Conservation (phyloP, 35 echinoderm and acorn worm genomes). For the Apostichopus japonicus region DNA sequence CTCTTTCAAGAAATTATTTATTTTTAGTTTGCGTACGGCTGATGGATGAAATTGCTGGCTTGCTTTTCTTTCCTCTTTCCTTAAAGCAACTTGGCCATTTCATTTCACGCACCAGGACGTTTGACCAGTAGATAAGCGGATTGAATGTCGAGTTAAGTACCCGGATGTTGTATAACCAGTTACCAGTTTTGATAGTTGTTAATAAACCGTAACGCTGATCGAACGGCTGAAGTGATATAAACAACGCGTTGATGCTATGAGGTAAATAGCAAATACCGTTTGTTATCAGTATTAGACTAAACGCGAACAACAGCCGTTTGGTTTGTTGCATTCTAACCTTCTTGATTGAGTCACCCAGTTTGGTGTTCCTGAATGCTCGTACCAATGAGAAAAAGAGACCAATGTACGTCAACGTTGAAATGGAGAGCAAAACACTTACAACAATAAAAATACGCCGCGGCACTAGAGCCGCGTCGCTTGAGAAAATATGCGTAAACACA, state of each 20-base stretch:
- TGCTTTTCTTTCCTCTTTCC: background rate
- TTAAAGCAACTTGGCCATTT: background rate
- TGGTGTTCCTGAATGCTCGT: background rate
- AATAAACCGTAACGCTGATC: background rate
- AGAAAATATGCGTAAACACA: background rate
- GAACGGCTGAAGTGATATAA: background rate
- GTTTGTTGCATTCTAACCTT: constrained; percentile 16
- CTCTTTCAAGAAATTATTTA: background rate
- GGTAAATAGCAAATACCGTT: constrained; percentile 2
- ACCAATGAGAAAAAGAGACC: too few species aligned
- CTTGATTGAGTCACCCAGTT: background rate
- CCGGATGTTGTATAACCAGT: background rate
- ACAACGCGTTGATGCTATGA: background rate
- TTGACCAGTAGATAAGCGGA: constrained; percentile 27
- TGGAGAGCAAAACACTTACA: background rate
- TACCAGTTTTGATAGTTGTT: background rate
- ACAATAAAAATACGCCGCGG: background rate
- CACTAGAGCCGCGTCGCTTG: background rate
- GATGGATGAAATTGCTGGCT: background rate
- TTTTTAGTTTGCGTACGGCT: background rate
- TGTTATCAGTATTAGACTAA: constrained; percentile 1
- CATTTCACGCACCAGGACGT: background rate
- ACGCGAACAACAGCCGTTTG: constrained; percentile 10
- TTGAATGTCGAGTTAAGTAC: constrained; percentile 7
- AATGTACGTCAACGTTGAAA: background rate